phyloP scores from a whole-genome alignment of 2,113 vertebrate species.

The Colossoma macropomum region DNA sequence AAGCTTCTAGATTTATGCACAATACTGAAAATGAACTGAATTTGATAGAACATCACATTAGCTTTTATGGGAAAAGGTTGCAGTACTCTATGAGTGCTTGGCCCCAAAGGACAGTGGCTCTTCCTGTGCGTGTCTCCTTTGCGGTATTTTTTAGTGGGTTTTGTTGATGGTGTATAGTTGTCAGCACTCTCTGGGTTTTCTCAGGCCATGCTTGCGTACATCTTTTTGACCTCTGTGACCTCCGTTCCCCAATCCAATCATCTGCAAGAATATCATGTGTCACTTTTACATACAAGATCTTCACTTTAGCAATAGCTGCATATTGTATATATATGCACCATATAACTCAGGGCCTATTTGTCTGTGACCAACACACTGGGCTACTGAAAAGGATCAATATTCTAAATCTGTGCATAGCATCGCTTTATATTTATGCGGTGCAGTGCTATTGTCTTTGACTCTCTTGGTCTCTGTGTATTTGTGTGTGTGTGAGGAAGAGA shows the following conservation, averaged over 20 bases:
- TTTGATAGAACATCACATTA: no score
- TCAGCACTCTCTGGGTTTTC: background rate
- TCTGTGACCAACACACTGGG: background rate
- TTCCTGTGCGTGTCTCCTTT: background rate
- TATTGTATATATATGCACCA: constrained; percentile 1
- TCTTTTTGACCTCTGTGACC: background rate
- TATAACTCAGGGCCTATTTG: background rate
- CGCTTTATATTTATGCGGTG: background rate
- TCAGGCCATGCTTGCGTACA: background rate
- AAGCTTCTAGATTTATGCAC: no score
- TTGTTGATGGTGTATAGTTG: background rate
- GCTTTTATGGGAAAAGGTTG: no score
- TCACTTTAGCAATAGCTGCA: background rate
- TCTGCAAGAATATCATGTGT: background rate
- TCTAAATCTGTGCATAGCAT: background rate
- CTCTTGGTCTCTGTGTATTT: background rate
- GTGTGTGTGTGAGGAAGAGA: background rate
- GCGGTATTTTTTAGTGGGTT: background rate
- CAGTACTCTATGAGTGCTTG: background rate
- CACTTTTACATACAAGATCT: background rate
- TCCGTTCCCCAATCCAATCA: background rate
- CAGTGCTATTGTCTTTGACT: background rate
- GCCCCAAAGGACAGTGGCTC: background rate
- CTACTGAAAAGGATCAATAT: background rate
- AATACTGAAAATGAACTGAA: no score